Conservation (phyloP, 1,140 invertebrate species). For the Mercenaria mercenaria region DNA sequence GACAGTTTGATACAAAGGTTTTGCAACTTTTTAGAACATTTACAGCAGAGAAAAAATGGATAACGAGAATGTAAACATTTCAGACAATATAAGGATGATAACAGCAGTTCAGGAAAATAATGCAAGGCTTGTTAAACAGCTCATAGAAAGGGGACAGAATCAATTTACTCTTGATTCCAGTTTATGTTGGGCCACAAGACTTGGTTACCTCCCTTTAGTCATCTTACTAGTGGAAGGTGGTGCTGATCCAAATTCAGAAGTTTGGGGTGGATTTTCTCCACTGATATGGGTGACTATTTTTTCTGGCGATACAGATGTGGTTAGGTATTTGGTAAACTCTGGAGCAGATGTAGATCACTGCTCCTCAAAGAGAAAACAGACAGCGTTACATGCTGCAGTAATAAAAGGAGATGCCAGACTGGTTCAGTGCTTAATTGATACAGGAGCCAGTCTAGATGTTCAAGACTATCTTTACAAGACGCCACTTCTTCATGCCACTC, state of each 20-base stretch:
- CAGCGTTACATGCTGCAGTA: constrained; percentile 72
- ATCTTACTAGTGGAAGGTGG: constrained; percentile 55
- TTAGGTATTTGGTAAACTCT: constrained; percentile 63
- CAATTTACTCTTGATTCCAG: constrained; percentile 69
- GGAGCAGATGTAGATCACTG: constrained; percentile 68
- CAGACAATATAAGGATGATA: constrained; percentile 50
- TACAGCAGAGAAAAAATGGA: not conserved
- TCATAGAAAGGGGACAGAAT: constrained; percentile 54
- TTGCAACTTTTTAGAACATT: not conserved
- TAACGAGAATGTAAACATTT: not conserved
- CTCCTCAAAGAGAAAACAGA: constrained; percentile 71
- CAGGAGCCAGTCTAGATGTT: constrained; percentile 66
- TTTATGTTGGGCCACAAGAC: constrained; percentile 74
- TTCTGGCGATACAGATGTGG: constrained; percentile 62
- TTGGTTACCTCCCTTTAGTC: constrained; percentile 67
- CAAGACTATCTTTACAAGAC: constrained; percentile 73
- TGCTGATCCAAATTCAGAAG: constrained; percentile 66
- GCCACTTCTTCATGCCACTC: constrained; percentile 70
- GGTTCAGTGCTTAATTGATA: constrained; percentile 53
- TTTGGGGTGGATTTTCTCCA: constrained; percentile 75
- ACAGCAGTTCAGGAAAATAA: constrained; percentile 66
- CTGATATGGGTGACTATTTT: constrained; percentile 72
- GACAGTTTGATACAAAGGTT: too few relatives aligned
- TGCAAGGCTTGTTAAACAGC: not conserved
- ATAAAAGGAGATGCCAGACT: constrained; percentile 62